phyloP scores from a whole-genome alignment of 2,888 invertebrate genomes.

The Meghimatium bilineatum region DNA sequence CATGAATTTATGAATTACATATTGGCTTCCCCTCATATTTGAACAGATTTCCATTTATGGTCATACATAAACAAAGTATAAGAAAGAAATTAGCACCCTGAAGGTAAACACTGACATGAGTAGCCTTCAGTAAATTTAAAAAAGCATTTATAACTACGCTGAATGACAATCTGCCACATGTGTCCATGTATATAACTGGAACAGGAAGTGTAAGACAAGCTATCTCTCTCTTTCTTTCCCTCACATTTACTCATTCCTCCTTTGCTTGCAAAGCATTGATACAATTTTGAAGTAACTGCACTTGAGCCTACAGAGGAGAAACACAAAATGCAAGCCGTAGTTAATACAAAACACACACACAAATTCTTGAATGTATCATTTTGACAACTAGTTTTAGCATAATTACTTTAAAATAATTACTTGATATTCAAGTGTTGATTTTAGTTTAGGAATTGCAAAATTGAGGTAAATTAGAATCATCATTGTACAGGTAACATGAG shows the following conservation, averaged over 20 bases:
- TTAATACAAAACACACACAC: not conserved
- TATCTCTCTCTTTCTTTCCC: constrained; percentile 7
- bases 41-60: not conserved
- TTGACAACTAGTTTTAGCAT: not conserved
- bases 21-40: too few relatives aligned
- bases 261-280: constrained; percentile 78
- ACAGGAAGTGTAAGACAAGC: not conserved
- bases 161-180: constrained; percentile 7
- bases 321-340: not conserved
- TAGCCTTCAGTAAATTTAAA: constrained; percentile 3
- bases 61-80: not conserved
- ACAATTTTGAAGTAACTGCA: constrained; percentile 79
- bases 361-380: not conserved
- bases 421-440: not conserved
- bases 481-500: too few relatives aligned
- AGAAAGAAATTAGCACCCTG: constrained; percentile 22
- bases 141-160: not conserved
- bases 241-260: constrained; percentile 25
- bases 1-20: too few relatives aligned
- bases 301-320: constrained; percentile 78
- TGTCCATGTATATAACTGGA: not conserved
- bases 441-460: not conserved
- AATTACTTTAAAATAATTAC: not conserved
- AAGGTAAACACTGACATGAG: not conserved
- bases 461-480: not conserved